These are phyloP conservation scores for Gallinago stenura DNA, from an alignment of 2,797 vertebrate genomes.

Conservation along the genomic window DNA sequence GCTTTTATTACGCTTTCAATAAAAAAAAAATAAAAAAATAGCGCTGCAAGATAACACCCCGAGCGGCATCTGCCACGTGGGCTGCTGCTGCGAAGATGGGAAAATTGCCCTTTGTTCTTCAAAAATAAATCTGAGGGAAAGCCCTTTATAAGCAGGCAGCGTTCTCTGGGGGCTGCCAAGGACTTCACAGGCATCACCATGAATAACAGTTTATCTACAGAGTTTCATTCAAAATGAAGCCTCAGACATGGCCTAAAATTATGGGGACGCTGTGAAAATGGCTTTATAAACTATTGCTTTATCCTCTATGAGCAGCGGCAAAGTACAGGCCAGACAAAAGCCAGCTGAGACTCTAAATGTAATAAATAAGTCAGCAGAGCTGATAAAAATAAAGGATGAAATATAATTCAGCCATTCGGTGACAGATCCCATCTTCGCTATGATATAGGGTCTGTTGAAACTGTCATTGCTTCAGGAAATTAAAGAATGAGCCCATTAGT, in stretches of 20 bases:
- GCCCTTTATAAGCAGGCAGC: conserved; percentile 29
- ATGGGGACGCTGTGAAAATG: conserved; percentile 55
- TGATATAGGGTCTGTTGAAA: conserved; percentile 64
- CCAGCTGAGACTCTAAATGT: conserved; percentile 1
- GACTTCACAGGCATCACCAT: conserved; percentile 44
- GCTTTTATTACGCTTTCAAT: neutral
- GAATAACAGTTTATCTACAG: conserved; percentile 69
- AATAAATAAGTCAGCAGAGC: conserved; percentile 65
- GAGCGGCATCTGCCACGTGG: conserved; percentile 6
- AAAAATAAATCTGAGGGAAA: conserved; percentile 49
- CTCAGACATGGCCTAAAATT: conserved; percentile 52
- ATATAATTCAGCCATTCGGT: conserved; percentile 67
- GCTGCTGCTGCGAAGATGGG: conserved; percentile 12
- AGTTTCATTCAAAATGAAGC: conserved; percentile 55
- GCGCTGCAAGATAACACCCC: neutral
- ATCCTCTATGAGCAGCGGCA: neutral
- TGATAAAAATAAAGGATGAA: conserved; percentile 74
- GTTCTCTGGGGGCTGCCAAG: conserved; percentile 48
- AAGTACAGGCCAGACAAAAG: conserved; percentile 44
- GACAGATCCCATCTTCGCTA: conserved; percentile 64
- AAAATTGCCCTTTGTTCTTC: conserved; percentile 62
- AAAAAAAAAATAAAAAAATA: neutral
- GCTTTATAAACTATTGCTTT: conserved; percentile 59
- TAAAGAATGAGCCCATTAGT: conserved; percentile 77
- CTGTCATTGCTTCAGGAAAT: conserved; percentile 73